Evolutionary conservation across 1,140 invertebrate genomes (phyloP).

Genomic region (Anoplophora glabripennis): DNA sequence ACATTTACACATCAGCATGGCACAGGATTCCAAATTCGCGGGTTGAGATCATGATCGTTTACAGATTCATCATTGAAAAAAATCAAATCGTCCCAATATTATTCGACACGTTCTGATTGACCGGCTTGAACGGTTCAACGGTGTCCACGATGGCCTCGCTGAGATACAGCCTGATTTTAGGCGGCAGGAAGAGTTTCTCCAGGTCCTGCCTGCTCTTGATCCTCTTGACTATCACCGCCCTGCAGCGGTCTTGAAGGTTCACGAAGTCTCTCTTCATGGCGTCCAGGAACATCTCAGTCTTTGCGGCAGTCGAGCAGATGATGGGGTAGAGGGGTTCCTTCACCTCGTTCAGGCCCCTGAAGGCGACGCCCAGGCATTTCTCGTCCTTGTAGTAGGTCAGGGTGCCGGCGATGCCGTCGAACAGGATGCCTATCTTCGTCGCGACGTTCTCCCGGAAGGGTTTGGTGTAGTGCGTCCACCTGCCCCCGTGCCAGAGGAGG

Average conservation of each 20-base stretch:
- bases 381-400: conserved; percentile 74
- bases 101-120: conserved; percentile 12
- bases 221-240: conserved; percentile 55
- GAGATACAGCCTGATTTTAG: conserved; percentile 52
- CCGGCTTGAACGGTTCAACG: conserved; percentile 34
- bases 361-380: conserved; percentile 59
- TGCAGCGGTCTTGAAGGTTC: conserved; percentile 65
- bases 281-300: conserved; percentile 65
- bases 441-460: conserved; percentile 69
- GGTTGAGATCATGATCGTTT: too few species aligned
- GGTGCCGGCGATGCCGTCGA: conserved; percentile 66
- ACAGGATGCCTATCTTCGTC: conserved; percentile 64
- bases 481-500: conserved; percentile 66
- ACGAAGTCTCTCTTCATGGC: conserved; percentile 59
- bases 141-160: conserved; percentile 47
- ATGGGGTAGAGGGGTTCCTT: conserved; percentile 67
- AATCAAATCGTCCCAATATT: too few species aligned
- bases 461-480: conserved; percentile 60
- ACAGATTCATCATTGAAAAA: too few species aligned
- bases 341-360: conserved; percentile 56
- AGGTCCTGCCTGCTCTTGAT: conserved; percentile 49
- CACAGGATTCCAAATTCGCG: too few species aligned
- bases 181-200: conserved; percentile 52
- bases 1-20: too few species aligned
- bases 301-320: conserved; percentile 70